Conservation (phyloP, 1,140 invertebrate species). For the Eueides isabella region DNA sequence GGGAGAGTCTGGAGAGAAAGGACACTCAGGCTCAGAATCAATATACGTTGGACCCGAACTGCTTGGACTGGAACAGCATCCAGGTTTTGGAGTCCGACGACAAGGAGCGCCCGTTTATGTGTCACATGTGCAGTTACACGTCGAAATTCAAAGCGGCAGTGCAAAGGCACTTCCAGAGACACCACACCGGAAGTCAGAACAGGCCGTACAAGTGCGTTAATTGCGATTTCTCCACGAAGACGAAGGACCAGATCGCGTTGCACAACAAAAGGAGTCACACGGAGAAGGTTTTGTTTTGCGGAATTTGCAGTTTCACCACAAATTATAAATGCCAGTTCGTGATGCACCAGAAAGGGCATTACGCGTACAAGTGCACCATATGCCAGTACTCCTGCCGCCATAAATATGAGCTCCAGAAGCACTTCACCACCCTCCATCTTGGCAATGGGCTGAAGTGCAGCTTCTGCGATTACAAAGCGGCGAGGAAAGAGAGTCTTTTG, state of each 20-base stretch:
- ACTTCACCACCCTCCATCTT: constrained; percentile 49
- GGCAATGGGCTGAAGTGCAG: constrained; percentile 57
- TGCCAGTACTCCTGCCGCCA: constrained; percentile 59
- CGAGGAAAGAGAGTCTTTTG: constrained; percentile 55
- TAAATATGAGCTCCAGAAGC: constrained; percentile 60
- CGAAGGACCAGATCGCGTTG: constrained; percentile 63
- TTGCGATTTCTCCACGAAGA: constrained; percentile 67
- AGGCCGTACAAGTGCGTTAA: constrained; percentile 61
- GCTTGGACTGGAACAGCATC: constrained; percentile 58
- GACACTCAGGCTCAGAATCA: constrained; percentile 42
- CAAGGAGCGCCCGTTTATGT: constrained; percentile 55
- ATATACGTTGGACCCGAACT: constrained; percentile 50
- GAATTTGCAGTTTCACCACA: constrained; percentile 48
- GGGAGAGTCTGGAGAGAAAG: not conserved
- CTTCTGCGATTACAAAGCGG: constrained; percentile 57
- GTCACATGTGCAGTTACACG: constrained; percentile 53
- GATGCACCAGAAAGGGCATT: constrained; percentile 59
- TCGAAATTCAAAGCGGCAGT: constrained; percentile 66
- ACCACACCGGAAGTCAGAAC: constrained; percentile 56
- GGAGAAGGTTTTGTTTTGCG: constrained; percentile 42
- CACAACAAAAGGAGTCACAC: constrained; percentile 60
- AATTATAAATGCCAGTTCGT: constrained; percentile 58
- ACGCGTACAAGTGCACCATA: constrained; percentile 50
- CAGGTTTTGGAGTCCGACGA: constrained; percentile 55
- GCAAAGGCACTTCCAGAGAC: constrained; percentile 62